Percentiles rank a stretch among this genome's conserved stretches.
Conservation (phyloP, 2,888 invertebrate genomes). For the Tryphoninae sp. region DNA sequence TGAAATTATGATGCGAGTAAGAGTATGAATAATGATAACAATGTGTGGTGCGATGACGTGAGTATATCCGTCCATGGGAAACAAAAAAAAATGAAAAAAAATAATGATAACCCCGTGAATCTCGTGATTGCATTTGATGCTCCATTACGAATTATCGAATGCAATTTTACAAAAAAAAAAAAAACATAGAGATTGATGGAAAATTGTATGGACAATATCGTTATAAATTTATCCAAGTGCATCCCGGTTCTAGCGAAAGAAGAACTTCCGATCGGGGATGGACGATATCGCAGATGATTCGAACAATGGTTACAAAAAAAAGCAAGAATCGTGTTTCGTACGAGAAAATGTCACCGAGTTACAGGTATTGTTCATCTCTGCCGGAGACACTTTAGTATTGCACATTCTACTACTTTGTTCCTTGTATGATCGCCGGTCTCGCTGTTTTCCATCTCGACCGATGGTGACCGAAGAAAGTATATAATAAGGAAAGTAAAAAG, state of each 20-base stretch:
- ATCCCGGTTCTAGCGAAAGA: background rate
- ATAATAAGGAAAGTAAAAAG: conserved; percentile 41
- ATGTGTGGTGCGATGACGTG: conserved; percentile 51
- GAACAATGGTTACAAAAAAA: background rate
- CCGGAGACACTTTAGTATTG: conserved; percentile 9
- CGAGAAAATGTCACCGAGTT: background rate
- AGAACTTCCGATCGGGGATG: too few species aligned
- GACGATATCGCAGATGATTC: too few species aligned
- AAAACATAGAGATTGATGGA: background rate
- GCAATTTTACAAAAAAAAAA: background rate
- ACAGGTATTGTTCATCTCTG: background rate
- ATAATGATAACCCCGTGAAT: conserved; percentile 20
- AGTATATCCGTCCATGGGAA: conserved; percentile 63
- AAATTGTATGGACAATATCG: conserved; percentile 23
- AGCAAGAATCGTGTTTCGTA: background rate
- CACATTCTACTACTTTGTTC: conserved; percentile 12
- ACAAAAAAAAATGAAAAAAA: conserved; percentile 11
- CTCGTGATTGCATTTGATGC: conserved; percentile 19
- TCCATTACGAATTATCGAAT: background rate
- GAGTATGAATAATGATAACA: conserved; percentile 14
- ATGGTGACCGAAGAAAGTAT: conserved; percentile 41
- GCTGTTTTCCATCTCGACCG: conserved; percentile 51
- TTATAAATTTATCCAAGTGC: background rate
- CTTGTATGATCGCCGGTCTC: conserved; percentile 39
- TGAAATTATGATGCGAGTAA: background rate